Conservation (phyloP, 2,113 vertebrate genomes). For the Ctenodactylus gundi region DNA sequence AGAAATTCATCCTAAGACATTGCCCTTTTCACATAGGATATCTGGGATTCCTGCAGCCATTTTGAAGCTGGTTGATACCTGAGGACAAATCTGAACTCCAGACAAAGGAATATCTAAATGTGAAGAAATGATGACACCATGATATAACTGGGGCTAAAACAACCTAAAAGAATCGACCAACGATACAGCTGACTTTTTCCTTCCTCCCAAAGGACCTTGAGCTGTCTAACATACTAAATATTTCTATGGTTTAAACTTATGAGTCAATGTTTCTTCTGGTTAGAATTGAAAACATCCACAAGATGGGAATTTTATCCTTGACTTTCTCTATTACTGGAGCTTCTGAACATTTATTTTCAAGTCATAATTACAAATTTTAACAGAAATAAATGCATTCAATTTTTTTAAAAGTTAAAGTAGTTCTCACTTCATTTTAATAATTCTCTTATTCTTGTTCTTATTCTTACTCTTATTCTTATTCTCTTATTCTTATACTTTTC, state of each 20-base stretch:
- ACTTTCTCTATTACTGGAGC: not conserved
- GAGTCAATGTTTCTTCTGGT: not conserved
- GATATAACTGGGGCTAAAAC: not conserved
- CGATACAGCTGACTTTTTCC: not conserved
- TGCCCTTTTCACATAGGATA: not conserved
- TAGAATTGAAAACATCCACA: not conserved
- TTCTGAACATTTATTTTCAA: not conserved
- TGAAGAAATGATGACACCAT: not conserved
- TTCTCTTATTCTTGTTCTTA: too few relatives aligned
- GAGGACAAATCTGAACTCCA: not conserved
- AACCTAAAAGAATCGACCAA: not conserved
- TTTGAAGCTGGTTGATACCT: not conserved
- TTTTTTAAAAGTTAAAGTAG: not conserved
- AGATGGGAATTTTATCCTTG: not conserved
- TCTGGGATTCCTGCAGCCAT: not conserved
- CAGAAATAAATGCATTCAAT: not conserved
- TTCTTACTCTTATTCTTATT: too few relatives aligned
- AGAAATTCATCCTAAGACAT: not conserved
- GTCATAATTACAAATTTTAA: not conserved
- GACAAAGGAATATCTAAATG: not conserved
- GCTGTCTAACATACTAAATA: not conserved
- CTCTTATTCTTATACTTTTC: too few relatives aligned
- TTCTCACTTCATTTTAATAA: not conserved
- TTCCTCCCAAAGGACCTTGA: not conserved
- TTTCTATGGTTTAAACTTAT: not conserved